These are phyloP conservation scores for Apaloderma vittatum DNA, from an alignment of 2,113 vertebrate species.

Conservation along the genomic window DNA sequence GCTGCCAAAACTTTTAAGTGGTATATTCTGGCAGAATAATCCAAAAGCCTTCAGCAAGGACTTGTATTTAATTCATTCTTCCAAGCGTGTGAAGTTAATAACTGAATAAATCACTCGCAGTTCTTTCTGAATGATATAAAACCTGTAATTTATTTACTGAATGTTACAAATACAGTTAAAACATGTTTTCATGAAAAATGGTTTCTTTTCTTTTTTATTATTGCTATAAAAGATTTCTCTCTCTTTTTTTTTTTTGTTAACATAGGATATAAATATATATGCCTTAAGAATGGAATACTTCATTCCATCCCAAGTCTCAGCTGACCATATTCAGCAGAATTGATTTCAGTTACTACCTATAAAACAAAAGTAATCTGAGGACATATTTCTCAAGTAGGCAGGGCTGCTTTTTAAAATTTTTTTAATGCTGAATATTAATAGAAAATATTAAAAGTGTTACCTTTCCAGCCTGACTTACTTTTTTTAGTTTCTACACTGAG, in stretches of 20 bases:
- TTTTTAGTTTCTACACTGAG: neutral
- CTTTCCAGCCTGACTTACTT: neutral
- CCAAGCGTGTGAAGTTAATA: conserved; percentile 84
- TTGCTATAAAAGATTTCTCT: conserved; percentile 35
- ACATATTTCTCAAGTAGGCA: neutral
- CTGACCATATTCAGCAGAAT: neutral
- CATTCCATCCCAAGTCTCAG: neutral
- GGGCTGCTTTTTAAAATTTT: neutral
- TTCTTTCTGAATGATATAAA: conserved; percentile 83
- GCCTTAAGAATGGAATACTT: neutral
- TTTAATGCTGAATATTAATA: neutral
- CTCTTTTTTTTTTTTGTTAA: conserved; percentile 22
- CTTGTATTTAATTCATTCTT: conserved; percentile 80
- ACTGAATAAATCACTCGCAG: conserved; percentile 82
- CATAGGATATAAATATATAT: neutral
- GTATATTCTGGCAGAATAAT: conserved; percentile 66
- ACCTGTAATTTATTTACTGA: conserved; percentile 87
- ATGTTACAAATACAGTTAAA: conserved; percentile 82
- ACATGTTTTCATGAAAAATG: conserved; percentile 82
- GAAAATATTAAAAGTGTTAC: neutral
- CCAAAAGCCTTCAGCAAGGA: conserved; percentile 67
- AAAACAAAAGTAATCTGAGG: neutral
- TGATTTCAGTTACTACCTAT: neutral
- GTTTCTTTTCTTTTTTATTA: conserved; percentile 70
- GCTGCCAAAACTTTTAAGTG: conserved; percentile 63